Base-by-base conservation (phyloP, 2,888 invertebrate species). In the Aquatica leii region DNA sequence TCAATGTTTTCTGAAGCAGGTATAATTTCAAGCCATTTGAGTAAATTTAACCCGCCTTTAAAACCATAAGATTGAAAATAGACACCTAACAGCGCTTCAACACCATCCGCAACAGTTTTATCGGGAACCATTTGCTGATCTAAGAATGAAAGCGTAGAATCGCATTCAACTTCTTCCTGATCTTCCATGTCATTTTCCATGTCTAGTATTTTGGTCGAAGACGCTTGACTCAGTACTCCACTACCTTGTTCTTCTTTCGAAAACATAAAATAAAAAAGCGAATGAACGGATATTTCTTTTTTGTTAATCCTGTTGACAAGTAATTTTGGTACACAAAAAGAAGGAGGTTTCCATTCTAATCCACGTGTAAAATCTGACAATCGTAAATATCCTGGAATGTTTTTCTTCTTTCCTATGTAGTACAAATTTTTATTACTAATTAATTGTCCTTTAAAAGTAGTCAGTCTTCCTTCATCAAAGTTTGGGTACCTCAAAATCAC, bases 341-440 rank as follows among this genome's bases (percentile, higher is more conserved):
- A 87, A 0, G 97, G 97, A 3, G 94, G 90, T 12, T 68, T 57
- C 88, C 96, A 98, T 73, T 92, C 92, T 59, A 84, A 84, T 5
- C 78, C 82, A 0, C 92, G 90, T 4, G 83, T 78, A 72, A 94
- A 90, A n/a, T 86, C 84, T 17, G 86, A 85, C 8, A 85, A 83
- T 71, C 88, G 88, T 78, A 92, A 83, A 11, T 86, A 82, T 0
- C 87, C 89, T 0, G 85, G 87, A 0, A 92, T 76, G 9, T 85
- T 83, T 37, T 81, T 80, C 1, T 77, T 75, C 11, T 77, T 74
- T 0, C 82, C 95, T 18, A 93, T 88, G 75, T 92, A 92, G 77
- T 88, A 93, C 17, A 99, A 84, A 80, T 97, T 95, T 62, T 91
- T 89, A 80, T 97, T 97, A 51, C 94, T 93, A 18, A 95, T 87